Conservation (phyloP, 2,797 vertebrate species). For the Neomorphus geoffroyi region DNA sequence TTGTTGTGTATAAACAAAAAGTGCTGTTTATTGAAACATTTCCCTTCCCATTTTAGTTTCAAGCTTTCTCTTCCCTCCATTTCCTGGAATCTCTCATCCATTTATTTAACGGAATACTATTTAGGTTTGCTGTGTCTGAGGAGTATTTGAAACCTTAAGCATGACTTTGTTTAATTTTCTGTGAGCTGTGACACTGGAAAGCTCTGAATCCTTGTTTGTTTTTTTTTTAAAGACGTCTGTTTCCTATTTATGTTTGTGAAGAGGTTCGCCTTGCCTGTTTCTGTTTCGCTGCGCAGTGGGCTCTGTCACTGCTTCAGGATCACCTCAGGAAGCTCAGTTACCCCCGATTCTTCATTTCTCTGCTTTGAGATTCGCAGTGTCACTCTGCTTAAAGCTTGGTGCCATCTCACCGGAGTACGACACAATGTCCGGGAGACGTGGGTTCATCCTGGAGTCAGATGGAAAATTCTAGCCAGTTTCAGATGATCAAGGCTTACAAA, state of each 20-base stretch:
- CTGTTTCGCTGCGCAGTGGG: slow-evolving; percentile 68
- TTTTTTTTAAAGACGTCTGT: slow-evolving; percentile 55
- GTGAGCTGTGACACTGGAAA: slow-evolving; percentile 84
- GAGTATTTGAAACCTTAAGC: slow-evolving; percentile 82
- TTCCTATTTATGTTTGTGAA: slow-evolving; percentile 76
- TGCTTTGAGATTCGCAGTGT: slow-evolving; percentile 67
- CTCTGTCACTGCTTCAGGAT: slow-evolving; percentile 82
- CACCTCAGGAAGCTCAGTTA: slow-evolving; percentile 92
- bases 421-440: neutral
- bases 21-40: slow-evolving; percentile 74
- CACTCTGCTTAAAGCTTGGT: slow-evolving; percentile 73
- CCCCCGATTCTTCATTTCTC: slow-evolving; percentile 69
- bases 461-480: slow-evolving; percentile 8
- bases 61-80: slow-evolving; percentile 69
- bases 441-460: neutral
- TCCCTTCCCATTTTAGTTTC: slow-evolving; percentile 61
- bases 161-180: slow-evolving; percentile 75
- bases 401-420: slow-evolving; percentile 70
- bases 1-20: slow-evolving; percentile 76
- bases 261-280: slow-evolving; percentile 56
- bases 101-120: slow-evolving; percentile 74
- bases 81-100: slow-evolving; percentile 71
- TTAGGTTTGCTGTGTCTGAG: slow-evolving; percentile 88
- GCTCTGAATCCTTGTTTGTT: slow-evolving; percentile 69
- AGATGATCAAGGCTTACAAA: slow-evolving; percentile 19